These are phyloP conservation scores for Neolamprologus brichardi DNA, from an alignment of 2,113 vertebrate species.

Conservation along the genomic window DNA sequence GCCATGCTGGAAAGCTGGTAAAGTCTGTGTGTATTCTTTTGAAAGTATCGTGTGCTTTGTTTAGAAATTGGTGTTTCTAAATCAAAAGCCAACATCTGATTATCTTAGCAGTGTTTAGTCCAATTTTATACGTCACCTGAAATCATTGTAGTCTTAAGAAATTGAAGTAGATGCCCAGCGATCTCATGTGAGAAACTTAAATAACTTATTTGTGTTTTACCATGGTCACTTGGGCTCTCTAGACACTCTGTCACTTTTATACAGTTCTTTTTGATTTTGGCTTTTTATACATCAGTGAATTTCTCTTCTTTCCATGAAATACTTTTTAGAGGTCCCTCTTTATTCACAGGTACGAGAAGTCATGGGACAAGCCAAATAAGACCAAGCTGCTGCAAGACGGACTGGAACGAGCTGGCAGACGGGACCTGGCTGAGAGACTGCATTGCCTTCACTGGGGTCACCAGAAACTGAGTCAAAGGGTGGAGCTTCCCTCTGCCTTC, in stretches of 20 bases:
- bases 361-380: slow-evolving; percentile 65
- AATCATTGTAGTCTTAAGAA: not conserved
- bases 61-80: not conserved
- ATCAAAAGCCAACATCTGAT: not conserved
- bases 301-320: not conserved
- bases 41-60: not conserved
- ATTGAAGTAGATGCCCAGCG: not conserved
- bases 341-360: slow-evolving; percentile 52
- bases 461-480: slow-evolving; percentile 69
- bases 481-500: slow-evolving; percentile 74
- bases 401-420: slow-evolving; percentile 62
- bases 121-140: not conserved
- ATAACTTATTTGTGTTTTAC: not conserved
- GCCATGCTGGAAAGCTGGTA: slow-evolving; percentile 78
- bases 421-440: slow-evolving; percentile 67
- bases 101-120: not conserved
- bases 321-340: not conserved
- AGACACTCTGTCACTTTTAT: not conserved
- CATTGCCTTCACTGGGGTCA: slow-evolving; percentile 70
- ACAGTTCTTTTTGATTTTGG: not conserved
- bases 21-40: not conserved
- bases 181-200: not conserved
- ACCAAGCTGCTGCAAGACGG: slow-evolving; percentile 71
- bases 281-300: not conserved
- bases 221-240: not conserved